Evolutionary conservation across 1,140 invertebrate genomes (phyloP), one percentile per base, ranked within the genome.

Genomic region (Bombus ignitus): DNA sequence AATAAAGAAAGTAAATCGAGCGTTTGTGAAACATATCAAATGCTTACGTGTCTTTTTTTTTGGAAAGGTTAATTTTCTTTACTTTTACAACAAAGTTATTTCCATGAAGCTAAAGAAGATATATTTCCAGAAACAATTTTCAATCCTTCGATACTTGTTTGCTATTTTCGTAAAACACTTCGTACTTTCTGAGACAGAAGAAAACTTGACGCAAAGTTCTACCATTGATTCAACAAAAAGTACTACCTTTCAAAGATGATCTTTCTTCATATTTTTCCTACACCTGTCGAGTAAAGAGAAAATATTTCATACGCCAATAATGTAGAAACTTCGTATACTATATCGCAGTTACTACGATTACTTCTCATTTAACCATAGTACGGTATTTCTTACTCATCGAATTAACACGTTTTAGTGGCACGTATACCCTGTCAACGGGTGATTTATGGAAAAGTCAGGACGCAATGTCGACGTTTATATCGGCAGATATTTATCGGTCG

Each of bases 401-500:
- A 85, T 81, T 89, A 88, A 88, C 80, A 81, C 81, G 85, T 89
- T 87, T 73, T 53, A 83, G 57, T 78, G 62, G 42, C 78, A 59
- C 83, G 74, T 78, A 83, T 74, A 62, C 59, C 73, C 37, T 70
- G 65, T 37, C 73, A 71, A 47, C 59, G 66, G 68, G 72, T 90
- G 89, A 90, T 90, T 90, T 85, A 90, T 90, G 89, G 89, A 88
- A 82, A 85, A 87, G 86, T 89, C 73, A 70, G 47, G 88, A 74
- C 73, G 81, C 77, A 80, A 85, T 80, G 85, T 74, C 78, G 91
- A 92, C 92, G 87, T 90, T 92, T 92, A 91, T 90, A 89, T 92
- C 85, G 90, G 75, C 72, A 89, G 89, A 91, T 92, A 92, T 92
- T 92, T 91, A 92, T 92, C 91, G 86, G 84, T 87, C 72, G 80